Percentiles rank a stretch among this genome's conserved stretches.
Conservation (phyloP, 1,140 invertebrate genomes). For the Caenorhabditis tropicalis region DNA sequence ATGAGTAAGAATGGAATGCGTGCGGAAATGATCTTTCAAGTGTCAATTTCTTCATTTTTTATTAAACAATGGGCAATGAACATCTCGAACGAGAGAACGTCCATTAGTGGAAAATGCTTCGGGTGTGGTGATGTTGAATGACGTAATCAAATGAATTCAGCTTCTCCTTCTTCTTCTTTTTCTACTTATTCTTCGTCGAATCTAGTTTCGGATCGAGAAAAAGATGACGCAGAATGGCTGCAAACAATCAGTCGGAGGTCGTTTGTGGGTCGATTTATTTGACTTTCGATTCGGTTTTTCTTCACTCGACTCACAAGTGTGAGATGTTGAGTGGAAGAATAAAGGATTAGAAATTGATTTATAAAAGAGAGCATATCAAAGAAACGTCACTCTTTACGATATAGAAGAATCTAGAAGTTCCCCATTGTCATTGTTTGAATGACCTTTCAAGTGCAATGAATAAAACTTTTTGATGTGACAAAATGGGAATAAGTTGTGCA, state of each 20-base stretch:
- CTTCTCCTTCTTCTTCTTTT: background rate
- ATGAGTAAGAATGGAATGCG: background rate
- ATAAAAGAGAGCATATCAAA: background rate
- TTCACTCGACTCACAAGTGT: background rate
- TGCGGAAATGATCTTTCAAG: background rate
- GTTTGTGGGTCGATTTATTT: constrained; percentile 21
- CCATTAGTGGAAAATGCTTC: background rate
- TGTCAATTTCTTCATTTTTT: background rate
- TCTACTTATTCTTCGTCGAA: background rate
- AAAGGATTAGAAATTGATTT: constrained; percentile 1
- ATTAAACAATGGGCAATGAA: background rate
- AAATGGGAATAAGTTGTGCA: background rate
- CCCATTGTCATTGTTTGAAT: background rate
- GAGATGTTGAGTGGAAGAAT: background rate
- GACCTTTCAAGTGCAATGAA: background rate
- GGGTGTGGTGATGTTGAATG: background rate
- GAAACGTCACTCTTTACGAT: background rate
- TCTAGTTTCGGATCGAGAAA: background rate
- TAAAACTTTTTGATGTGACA: too few species aligned
- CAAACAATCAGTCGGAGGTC: constrained; percentile 12
- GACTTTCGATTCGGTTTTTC: constrained; percentile 1
- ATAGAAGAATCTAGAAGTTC: background rate
- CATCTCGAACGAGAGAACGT: constrained; percentile 13
- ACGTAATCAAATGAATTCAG: constrained; percentile 23
- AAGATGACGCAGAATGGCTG: constrained; percentile 14